A percentile compares a stretch with the other conserved stretches of the same genome.
phyloP scores from a whole-genome alignment of 2,888 invertebrate genomes.

The Malacosoma neustria region DNA sequence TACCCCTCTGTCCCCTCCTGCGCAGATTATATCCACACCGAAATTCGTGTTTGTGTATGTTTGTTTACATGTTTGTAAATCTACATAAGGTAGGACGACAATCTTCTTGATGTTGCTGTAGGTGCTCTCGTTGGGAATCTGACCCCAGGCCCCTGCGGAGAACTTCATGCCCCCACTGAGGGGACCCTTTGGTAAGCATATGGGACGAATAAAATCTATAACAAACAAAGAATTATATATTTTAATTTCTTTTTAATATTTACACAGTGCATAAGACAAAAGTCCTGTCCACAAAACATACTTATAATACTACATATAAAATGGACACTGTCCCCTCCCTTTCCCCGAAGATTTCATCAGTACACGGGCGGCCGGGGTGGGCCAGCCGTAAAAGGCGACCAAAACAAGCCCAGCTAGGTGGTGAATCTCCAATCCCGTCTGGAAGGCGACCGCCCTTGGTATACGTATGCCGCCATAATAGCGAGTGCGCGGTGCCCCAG shows the following conservation, averaged over 20 bases:
- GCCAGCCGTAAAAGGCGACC: no score
- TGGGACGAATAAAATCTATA: conserved; percentile 46
- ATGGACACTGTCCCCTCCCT: conserved; percentile 23
- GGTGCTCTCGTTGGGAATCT: conserved; percentile 17
- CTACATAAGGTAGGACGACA: conserved; percentile 29
- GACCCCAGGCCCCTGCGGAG: conserved; percentile 38
- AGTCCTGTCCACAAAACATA: background rate
- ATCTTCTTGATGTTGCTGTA: conserved; percentile 36
- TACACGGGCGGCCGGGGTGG: no score
- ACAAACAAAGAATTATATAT: no score
- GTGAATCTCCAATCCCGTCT: no score
- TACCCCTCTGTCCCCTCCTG: conserved; percentile 32
- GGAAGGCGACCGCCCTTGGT: no score
- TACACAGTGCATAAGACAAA: background rate
- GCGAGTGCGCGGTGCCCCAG: no score
- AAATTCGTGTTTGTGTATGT: conserved; percentile 19
- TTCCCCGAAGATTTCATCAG: conserved; percentile 16
- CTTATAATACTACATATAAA: background rate
- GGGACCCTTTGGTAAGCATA: conserved; percentile 31
- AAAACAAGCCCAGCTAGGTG: no score
- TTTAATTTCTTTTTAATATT: background rate
- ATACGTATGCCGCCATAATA: no score
- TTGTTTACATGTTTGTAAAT: conserved; percentile 17
- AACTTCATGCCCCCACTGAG: conserved; percentile 17
- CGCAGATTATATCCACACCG: conserved; percentile 33